A percentile compares a stretch with the other conserved stretches of the same genome.
Conservation (phyloP, 2,888 invertebrate species). For the Dryobota labecula region DNA sequence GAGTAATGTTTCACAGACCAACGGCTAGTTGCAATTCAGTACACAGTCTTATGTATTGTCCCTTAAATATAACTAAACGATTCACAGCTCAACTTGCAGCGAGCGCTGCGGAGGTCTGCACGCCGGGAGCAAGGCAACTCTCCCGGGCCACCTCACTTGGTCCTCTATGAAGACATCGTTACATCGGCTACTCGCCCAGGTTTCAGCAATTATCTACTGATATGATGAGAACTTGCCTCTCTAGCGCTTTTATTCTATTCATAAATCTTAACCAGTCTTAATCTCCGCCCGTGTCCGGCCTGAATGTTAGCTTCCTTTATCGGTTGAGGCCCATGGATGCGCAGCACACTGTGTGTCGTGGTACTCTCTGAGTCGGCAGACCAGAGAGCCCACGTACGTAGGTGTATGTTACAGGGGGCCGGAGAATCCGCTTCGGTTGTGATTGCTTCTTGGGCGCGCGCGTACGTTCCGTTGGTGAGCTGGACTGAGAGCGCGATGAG, state of each 20-base stretch:
- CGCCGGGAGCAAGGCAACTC: conserved; percentile 61
- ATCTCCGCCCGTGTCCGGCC: conserved; percentile 76
- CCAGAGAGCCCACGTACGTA: conserved; percentile 95
- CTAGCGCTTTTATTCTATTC: conserved; percentile 80
- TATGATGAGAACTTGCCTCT: conserved; percentile 82
- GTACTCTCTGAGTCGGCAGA: conserved; percentile 95
- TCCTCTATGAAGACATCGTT: conserved; percentile 81
- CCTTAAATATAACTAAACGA: conserved; percentile 75
- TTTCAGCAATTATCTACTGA: conserved; percentile 82
- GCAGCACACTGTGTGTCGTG: conserved; percentile 88
- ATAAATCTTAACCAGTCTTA: conserved; percentile 86
- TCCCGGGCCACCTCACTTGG: conserved; percentile 75
- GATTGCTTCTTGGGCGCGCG: conserved; percentile 90
- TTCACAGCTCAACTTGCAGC: conserved; percentile 78
- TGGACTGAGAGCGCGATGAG: conserved; percentile 92
- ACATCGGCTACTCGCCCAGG: conserved; percentile 70
- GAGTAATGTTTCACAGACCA: conserved; percentile 70
- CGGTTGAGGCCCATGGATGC: conserved; percentile 83
- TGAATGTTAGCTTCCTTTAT: conserved; percentile 72
- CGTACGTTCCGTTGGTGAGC: conserved; percentile 88
- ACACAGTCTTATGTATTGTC: conserved; percentile 83
- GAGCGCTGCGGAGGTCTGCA: conserved; percentile 44
- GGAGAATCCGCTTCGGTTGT: conserved; percentile 93
- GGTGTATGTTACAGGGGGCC: conserved; percentile 94
- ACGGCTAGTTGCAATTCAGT: conserved; percentile 72